Conservation (phyloP, 1,140 invertebrate species). For the Drosophila subpulchrella region DNA sequence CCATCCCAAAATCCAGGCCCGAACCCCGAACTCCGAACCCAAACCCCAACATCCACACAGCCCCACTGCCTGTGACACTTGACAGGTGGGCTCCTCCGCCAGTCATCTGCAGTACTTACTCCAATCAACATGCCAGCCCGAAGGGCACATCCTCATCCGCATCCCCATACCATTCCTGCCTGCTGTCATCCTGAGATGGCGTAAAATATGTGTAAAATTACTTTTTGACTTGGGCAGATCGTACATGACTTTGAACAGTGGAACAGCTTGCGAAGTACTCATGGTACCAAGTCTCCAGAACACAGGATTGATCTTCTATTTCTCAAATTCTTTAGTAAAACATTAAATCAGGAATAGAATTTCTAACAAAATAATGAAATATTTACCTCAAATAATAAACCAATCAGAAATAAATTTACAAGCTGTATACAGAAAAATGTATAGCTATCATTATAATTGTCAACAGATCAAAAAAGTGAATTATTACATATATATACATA, state of each 20-base stretch:
- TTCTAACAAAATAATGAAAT: too few relatives aligned
- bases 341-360: too few relatives aligned
- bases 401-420: too few relatives aligned
- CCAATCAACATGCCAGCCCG: constrained; percentile 57
- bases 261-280: not conserved
- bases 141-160: not conserved
- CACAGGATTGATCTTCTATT: too few relatives aligned
- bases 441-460: too few relatives aligned
- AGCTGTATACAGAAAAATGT: too few relatives aligned
- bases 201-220: constrained; percentile 69
- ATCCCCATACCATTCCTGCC: constrained; percentile 1
- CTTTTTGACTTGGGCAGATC: constrained; percentile 25
- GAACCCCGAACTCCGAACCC: too few relatives aligned
- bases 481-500: too few relatives aligned
- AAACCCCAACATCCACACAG: not conserved
- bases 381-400: too few relatives aligned
- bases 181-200: constrained; percentile 27
- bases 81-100: constrained; percentile 60
- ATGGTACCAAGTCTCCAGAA: not conserved
- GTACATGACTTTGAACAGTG: constrained; percentile 10
- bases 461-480: too few relatives aligned
- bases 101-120: constrained; percentile 71
- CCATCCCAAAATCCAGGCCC: not conserved
- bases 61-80: constrained; percentile 40
- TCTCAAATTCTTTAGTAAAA: too few relatives aligned